A percentile compares a stretch with the other conserved stretches of the same genome.
Evolutionary conservation across 2,113 vertebrate genomes (phyloP).

Genomic region (Phalacrocorax brasilianus): DNA sequence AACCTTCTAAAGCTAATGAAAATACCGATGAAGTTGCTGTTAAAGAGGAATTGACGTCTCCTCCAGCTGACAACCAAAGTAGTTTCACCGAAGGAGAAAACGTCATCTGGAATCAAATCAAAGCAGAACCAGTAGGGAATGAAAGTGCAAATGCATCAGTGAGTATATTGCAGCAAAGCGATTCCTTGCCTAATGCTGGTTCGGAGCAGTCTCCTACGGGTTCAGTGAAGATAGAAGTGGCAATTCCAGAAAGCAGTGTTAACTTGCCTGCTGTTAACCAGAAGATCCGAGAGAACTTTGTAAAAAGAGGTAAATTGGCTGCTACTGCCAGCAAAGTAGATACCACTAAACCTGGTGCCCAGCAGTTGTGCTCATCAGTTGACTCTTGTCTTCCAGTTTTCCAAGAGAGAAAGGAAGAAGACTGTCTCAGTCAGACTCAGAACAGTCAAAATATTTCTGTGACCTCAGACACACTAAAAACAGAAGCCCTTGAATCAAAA

Average conservation of each 20-base stretch:
- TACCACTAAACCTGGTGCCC: slow-evolving; percentile 19
- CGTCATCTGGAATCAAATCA: slow-evolving; percentile 40
- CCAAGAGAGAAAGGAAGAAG: slow-evolving; percentile 66
- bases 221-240: slow-evolving; percentile 57
- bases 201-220: slow-evolving; percentile 9
- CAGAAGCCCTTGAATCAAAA: slow-evolving; percentile 66
- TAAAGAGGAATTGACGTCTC: slow-evolving; percentile 51
- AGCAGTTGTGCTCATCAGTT: slow-evolving; percentile 24
- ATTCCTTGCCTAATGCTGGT: slow-evolving; percentile 27
- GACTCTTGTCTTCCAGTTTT: slow-evolving; percentile 70
- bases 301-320: slow-evolving; percentile 63
- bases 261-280: slow-evolving; percentile 67
- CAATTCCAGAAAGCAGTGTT: slow-evolving; percentile 34
- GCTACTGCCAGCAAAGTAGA: slow-evolving; percentile 10
- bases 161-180: background rate
- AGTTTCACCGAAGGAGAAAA: slow-evolving; percentile 21
- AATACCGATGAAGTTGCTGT: slow-evolving; percentile 19
- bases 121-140: slow-evolving; percentile 41
- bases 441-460: slow-evolving; percentile 56
- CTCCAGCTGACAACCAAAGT: slow-evolving; percentile 25
- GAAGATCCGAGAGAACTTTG: slow-evolving; percentile 61
- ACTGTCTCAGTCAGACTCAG: slow-evolving; percentile 49
- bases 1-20: slow-evolving; percentile 36
- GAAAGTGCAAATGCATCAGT: slow-evolving; percentile 13
- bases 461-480: slow-evolving; percentile 68